phyloP scores from a whole-genome alignment of 2,888 invertebrate genomes.

The Ectemnius cavifrons region DNA sequence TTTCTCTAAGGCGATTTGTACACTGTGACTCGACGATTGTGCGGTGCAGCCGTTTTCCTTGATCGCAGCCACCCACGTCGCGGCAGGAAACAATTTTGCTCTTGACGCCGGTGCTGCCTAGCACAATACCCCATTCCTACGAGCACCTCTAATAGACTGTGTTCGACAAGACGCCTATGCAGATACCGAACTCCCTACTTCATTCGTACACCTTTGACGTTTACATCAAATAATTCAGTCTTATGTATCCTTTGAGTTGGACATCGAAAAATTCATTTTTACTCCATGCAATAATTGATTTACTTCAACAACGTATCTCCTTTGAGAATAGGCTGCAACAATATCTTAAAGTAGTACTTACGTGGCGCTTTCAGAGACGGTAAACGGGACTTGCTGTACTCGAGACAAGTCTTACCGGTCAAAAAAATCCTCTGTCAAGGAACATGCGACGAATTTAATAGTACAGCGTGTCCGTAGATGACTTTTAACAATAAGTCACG shows the following conservation, averaged over 20 bases:
- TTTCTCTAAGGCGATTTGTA: not conserved
- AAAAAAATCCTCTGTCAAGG: not conserved
- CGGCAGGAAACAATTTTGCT: conserved; percentile 33
- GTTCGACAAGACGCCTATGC: conserved; percentile 25
- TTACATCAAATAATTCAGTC: too few species aligned
- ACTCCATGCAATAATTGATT: too few species aligned
- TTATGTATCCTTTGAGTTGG: too few species aligned
- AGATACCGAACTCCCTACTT: too few species aligned
- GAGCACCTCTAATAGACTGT: conserved; percentile 29
- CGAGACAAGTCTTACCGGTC: too few species aligned
- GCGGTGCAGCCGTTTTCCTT: conserved; percentile 4
- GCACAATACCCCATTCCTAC: conserved; percentile 25
- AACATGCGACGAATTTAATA: not conserved
- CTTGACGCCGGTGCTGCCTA: conserved; percentile 11
- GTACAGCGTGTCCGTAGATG: not conserved
- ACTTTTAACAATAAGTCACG: conserved; percentile 17
- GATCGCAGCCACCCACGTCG: conserved; percentile 18
- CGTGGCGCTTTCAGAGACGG: not conserved
- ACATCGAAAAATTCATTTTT: too few species aligned
- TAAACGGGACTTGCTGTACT: not conserved
- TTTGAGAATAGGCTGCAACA: too few species aligned
- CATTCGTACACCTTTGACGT: too few species aligned
- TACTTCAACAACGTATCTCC: too few species aligned
- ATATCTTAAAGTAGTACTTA: not conserved
- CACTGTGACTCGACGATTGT: too few species aligned